Evolutionary conservation across 2,888 invertebrate species (phyloP).

Genomic region (Drosophila monieri): DNA sequence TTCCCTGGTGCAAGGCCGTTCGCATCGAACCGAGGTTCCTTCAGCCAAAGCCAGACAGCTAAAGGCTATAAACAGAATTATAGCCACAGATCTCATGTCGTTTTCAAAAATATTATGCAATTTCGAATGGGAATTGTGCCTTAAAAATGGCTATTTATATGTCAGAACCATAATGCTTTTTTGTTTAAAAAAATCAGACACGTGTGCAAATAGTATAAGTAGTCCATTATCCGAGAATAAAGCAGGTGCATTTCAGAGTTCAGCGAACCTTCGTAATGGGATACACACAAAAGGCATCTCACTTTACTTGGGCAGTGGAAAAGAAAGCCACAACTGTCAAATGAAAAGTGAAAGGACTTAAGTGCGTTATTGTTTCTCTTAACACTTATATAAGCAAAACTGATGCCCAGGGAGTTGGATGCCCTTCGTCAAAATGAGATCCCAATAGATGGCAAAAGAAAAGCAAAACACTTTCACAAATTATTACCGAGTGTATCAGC

Average conservation of each 20-base stretch:
- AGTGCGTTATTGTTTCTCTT: constrained; percentile 53
- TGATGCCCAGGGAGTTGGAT: constrained; percentile 22
- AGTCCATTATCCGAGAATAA: background rate
- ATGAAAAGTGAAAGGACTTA: constrained; percentile 69
- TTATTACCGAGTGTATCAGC: constrained; percentile 15
- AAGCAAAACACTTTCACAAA: constrained; percentile 30
- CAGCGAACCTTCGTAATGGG: constrained; percentile 35
- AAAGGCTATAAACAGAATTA: constrained; percentile 26
- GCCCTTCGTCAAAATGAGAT: constrained; percentile 53
- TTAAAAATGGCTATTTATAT: constrained; percentile 19
- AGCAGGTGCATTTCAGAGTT: constrained; percentile 27
- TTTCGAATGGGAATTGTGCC: background rate
- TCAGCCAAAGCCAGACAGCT: constrained; percentile 12
- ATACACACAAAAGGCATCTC: constrained; percentile 38
- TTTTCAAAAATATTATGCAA: background rate
- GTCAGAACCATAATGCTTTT: background rate
- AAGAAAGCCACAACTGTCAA: constrained; percentile 56
- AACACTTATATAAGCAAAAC: constrained; percentile 47
- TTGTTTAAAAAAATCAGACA: background rate
- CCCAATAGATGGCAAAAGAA: constrained; percentile 56
- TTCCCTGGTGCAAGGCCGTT: constrained; percentile 11
- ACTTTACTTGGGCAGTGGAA: constrained; percentile 25
- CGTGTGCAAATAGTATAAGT: constrained; percentile 9
- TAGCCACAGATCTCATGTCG: constrained; percentile 20
- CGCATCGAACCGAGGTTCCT: constrained; percentile 1